Evolutionary conservation across 2,797 vertebrate species (phyloP).

Genomic region (Pempheris klunzingeri): DNA sequence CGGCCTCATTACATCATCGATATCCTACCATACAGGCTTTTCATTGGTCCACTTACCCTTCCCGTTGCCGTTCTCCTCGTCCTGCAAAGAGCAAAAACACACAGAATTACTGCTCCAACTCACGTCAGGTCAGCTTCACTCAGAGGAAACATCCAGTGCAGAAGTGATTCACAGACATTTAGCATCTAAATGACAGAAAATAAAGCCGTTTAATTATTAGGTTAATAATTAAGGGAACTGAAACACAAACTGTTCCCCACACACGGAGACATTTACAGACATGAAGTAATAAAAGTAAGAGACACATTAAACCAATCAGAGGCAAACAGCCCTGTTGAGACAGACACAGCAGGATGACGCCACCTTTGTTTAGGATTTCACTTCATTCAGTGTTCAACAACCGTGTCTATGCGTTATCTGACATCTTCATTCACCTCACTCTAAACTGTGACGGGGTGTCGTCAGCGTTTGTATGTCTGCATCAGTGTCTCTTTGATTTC

Average conservation of each 20-base stretch:
- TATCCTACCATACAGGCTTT: conserved; percentile 13
- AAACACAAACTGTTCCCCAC: background rate
- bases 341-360: too few species aligned
- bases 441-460: too few species aligned
- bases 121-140: background rate
- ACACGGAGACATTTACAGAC: background rate
- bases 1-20: conserved; percentile 58
- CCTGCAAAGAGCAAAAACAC: conserved; percentile 73
- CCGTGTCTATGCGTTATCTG: too few species aligned
- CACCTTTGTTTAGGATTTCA: too few species aligned
- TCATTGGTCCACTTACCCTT: conserved; percentile 76
- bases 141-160: background rate
- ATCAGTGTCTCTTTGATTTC: too few species aligned
- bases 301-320: too few species aligned
- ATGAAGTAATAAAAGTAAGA: background rate
- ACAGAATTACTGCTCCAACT: conserved; percentile 32
- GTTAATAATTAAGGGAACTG: background rate
- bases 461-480: too few species aligned
- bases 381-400: too few species aligned
- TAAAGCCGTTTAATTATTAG: too few species aligned
- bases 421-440: too few species aligned
- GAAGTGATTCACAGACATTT: background rate
- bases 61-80: conserved; percentile 86
- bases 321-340: too few species aligned
- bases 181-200: background rate